These are phyloP conservation scores for Sinocyclocheilus grahami DNA, from an alignment of 2,113 vertebrate species.

Conservation along the genomic window DNA sequence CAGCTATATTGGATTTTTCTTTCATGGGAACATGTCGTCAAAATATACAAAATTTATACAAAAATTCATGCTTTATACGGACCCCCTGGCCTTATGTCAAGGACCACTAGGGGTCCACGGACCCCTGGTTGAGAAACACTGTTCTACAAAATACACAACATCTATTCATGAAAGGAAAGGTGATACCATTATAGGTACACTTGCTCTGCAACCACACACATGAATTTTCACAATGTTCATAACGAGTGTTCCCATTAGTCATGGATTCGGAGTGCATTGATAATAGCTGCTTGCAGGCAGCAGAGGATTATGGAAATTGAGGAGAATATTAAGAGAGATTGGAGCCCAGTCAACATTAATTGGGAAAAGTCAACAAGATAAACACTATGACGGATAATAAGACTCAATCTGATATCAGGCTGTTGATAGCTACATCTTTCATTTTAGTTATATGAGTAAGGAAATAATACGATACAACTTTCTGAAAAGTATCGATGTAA, in stretches of 20 bases:
- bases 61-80: too few species aligned
- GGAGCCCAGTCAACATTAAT: neutral
- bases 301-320: neutral
- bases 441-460: neutral
- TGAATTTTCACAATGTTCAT: neutral
- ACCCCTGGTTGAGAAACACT: too few species aligned
- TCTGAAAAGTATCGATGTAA: neutral
- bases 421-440: neutral
- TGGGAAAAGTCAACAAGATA: neutral
- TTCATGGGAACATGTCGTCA: too few species aligned
- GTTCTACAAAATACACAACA: neutral
- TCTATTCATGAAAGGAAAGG: neutral
- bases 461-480: neutral
- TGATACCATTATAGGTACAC: neutral
- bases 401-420: neutral
- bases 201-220: neutral
- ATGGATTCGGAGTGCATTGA: neutral
- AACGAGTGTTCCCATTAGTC: constrained; percentile 8
- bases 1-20: too few species aligned
- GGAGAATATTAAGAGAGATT: constrained; percentile 19
- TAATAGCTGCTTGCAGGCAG: neutral
- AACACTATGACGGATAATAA: neutral
- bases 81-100: too few species aligned
- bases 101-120: too few species aligned
- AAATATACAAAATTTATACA: too few species aligned